Evolutionary conservation across 2,797 vertebrate species (phyloP), one percentile per base, ranked within the genome.

Genomic region (Mormyrus hasselquistii): DNA sequence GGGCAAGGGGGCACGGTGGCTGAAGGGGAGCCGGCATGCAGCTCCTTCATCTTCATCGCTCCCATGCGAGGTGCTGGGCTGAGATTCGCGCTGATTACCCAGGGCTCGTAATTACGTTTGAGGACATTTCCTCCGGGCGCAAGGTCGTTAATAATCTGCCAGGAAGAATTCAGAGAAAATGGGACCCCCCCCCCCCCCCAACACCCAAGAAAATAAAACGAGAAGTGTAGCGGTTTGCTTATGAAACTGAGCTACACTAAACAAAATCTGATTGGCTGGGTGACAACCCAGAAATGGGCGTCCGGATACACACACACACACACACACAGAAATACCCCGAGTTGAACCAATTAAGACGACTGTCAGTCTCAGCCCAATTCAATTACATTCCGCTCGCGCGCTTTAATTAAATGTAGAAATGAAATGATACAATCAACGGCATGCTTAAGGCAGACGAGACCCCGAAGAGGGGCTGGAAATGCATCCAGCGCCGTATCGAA

Each of bases 311-410:
- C 38, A 22, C 22, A n/a, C 87, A 47, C 87, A 47, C 44, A 25
- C 22, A 52, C 50, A 50, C 9, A 44, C 34, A 29, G 5, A 41
- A 3, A 44, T 5, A 57, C 16, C 1, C 88, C n/a, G 69, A 86
- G 55, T 89, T 89, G 55, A 83, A 89, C 34, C 86, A 82, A 79
- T 89, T 87, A 89, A 87, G 41, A 89, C 59, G 53, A 89, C 85
- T 82, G 89, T 87, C 89, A 87, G 69, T 89, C 89, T 76, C 25
- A 19, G 5, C 49, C 87, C 85, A 88, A 49, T 89, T 89, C 86
- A 89, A 88, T 88, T 83, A 84, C 44, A 50, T 65, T 88, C 59
- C 38, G 73, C 41, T 87, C 76, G 76, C 86, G 83, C 50, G 76
- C 87, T 89, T 65, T 88, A 83, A 89, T 89, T 88, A 49, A 89